Evolutionary conservation across 2,113 vertebrate genomes (phyloP), one percentile per base, ranked within the genome.

Genomic region (Coryphaenoides rupestris): DNA sequence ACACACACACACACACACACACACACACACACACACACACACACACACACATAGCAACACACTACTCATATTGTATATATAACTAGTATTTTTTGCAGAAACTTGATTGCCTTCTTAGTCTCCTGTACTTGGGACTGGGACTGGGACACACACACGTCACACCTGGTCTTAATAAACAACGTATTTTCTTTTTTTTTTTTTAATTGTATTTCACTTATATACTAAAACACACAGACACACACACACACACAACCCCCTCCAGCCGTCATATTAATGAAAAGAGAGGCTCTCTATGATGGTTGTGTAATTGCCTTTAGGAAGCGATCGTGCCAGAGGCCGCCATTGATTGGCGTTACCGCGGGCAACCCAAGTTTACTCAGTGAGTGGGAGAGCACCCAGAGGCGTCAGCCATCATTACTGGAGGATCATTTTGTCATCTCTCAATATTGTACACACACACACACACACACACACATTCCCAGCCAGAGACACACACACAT

Each of bases 251-350:
- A 50, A 55, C 53, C 21, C 55, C 60, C 54, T 21, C 60, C 7
- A 23, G 14, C 21, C 64, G 58, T 65, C 65, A 26, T 71, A 23
- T 73, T 82, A 85, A 87, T 86, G 78, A 87, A 84, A 84, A 83
- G 80, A 60, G 69, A 74, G 73, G 70, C 74, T 78, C 24, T 26
- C 24, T 6, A 73, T 60, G 47, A 82, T 84, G 78, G 78, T 79
- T 78, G 75, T 85, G 79, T 86, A 86, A 87, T 87, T 89, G 83
- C 75, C 79, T 80, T 79, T 79, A 76, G 84, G 74, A 78, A 83
- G 82, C 58, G 65, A 66, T 73, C 73, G 62, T 69, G 80, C 83
- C 63, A 19, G 73, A 73, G 72, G 66, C 65, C 68, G 77, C 73
- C 82, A 86, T 87, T 66, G 84, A 87, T 87, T 65, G 70, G 74